phyloP scores from a whole-genome alignment of 2,888 invertebrate genomes.

The Stramonita haemastoma region DNA sequence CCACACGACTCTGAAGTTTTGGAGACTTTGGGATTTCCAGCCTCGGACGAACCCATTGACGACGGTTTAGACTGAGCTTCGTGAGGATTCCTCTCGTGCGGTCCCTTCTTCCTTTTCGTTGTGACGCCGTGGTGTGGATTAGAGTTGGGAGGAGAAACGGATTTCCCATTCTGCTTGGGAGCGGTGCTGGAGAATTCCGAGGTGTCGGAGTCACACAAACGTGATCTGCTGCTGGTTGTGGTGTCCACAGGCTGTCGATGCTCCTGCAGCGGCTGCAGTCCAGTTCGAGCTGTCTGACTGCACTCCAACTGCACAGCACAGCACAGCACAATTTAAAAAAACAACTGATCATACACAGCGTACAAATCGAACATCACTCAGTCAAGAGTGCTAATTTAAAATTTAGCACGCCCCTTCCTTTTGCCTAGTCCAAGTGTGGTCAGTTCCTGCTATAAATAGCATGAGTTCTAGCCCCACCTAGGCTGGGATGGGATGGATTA shows the following conservation, averaged over 20 bases:
- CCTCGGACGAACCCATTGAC: neutral
- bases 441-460: too few relatives aligned
- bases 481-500: too few relatives aligned
- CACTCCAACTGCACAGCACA: neutral
- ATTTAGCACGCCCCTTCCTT: too few relatives aligned
- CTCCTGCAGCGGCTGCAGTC: neutral
- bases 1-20: neutral
- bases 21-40: neutral
- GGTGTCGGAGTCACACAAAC: neutral
- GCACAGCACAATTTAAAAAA: too few relatives aligned
- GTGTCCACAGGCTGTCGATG: neutral
- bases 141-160: neutral
- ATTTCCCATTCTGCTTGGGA: neutral
- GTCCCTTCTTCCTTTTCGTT: neutral
- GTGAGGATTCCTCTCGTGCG: neutral
- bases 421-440: too few relatives aligned
- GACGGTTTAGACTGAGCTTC: neutral
- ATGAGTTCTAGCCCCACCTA: too few relatives aligned
- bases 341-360: too few relatives aligned
- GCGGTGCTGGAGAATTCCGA: neutral
- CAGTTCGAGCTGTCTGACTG: neutral
- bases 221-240: neutral
- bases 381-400: too few relatives aligned
- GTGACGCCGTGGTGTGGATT: neutral
- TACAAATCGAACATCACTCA: too few relatives aligned